Evolutionary conservation across 2,797 vertebrate species (phyloP).

Genomic region (Lithobates sylvaticus): DNA sequence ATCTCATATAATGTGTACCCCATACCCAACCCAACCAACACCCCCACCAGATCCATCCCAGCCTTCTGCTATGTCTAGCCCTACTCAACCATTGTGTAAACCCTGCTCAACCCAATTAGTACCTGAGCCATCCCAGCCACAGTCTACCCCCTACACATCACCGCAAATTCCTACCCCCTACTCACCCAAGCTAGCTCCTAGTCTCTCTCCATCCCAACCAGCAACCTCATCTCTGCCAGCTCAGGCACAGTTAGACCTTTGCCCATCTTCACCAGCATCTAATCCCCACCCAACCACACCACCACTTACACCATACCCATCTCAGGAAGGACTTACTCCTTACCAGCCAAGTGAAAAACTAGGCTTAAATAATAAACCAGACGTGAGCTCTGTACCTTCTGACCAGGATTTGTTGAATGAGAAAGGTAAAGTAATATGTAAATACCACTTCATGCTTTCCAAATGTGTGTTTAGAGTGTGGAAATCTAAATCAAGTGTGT

Average conservation of each 20-base stretch:
- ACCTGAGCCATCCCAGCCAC: background rate
- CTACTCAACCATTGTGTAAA: background rate
- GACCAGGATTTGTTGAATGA: background rate
- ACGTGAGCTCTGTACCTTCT: constrained; percentile 51
- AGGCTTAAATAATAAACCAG: constrained; percentile 66
- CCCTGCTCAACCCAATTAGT: background rate
- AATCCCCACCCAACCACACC: background rate
- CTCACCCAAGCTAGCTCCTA: background rate
- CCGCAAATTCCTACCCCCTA: background rate
- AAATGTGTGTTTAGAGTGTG: no score
- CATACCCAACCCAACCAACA: background rate
- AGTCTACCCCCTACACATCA: background rate
- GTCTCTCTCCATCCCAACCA: background rate
- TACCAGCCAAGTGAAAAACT: constrained; percentile 17
- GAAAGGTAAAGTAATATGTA: constrained; percentile 4
- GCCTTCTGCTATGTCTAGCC: background rate
- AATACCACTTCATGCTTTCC: no score
- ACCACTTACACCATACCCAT: background rate
- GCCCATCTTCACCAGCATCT: background rate
- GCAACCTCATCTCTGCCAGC: background rate
- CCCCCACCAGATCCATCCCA: background rate
- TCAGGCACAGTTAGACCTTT: background rate
- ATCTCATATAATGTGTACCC: background rate
- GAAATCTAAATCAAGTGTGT: no score
- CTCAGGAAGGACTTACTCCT: background rate